phyloP scores from a whole-genome alignment of 2,888 invertebrate species.

The Cylindroiulus punctatus region DNA sequence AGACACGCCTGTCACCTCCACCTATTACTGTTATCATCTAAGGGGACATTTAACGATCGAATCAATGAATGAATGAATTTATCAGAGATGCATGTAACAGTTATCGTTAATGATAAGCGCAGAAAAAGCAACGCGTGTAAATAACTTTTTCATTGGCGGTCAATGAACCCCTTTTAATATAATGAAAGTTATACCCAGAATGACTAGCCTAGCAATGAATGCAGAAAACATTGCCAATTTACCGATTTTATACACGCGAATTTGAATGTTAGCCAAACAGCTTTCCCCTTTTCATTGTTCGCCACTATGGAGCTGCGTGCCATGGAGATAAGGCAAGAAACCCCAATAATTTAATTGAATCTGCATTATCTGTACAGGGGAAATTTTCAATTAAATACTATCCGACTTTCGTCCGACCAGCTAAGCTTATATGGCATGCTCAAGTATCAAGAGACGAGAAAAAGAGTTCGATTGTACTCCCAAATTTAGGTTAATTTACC shows the following conservation, averaged over 20 bases:
- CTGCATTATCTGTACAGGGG: background rate
- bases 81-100: background rate
- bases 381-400: background rate
- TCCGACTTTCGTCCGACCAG: background rate
- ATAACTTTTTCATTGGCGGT: slow-evolving; percentile 17
- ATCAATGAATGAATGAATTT: slow-evolving; percentile 30
- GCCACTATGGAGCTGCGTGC: background rate
- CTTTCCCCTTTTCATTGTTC: background rate
- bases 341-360: background rate
- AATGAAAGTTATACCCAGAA: background rate
- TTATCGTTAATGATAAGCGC: slow-evolving; percentile 30
- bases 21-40: background rate
- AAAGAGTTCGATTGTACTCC: background rate
- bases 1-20: slow-evolving; percentile 16
- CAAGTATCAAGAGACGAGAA: background rate
- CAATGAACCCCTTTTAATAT: slow-evolving; percentile 21
- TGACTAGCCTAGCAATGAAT: background rate
- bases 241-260: background rate
- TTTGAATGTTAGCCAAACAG: background rate
- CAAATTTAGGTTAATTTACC: slow-evolving; percentile 31
- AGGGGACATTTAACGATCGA: slow-evolving; percentile 34
- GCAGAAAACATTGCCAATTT: slow-evolving; percentile 30
- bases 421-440: background rate
- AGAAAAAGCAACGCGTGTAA: background rate
- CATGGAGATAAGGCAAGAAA: background rate